A percentile compares a stretch with the other conserved stretches of the same genome.
phyloP scores from a whole-genome alignment of 2,888 invertebrate species.

The Drosophila neotestacea region DNA sequence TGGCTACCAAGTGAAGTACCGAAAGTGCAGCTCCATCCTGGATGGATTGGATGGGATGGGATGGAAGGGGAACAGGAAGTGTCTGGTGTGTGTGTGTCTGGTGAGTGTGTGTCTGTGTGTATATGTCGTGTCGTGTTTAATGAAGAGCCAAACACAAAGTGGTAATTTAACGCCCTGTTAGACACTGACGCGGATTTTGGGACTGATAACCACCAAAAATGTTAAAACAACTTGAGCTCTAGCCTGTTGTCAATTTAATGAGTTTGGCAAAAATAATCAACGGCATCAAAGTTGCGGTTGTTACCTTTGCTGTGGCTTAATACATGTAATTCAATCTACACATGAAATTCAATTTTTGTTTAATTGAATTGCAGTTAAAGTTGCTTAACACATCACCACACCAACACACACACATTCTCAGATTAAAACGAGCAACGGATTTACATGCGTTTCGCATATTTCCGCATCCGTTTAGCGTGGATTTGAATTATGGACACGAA shows the following conservation, averaged over 20 bases:
- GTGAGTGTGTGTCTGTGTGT: conserved; percentile 12
- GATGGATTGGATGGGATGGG: background rate
- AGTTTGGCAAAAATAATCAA: conserved; percentile 43
- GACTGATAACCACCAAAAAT: conserved; percentile 26
- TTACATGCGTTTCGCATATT: conserved; percentile 63
- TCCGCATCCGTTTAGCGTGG: conserved; percentile 61
- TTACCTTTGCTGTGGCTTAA: conserved; percentile 48
- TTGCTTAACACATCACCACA: conserved; percentile 11
- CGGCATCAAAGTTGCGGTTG: conserved; percentile 48
- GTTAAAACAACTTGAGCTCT: conserved; percentile 31
- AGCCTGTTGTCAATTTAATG: conserved; percentile 49
- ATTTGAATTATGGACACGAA: conserved; percentile 65
- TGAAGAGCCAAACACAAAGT: conserved; percentile 58
- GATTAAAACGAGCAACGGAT: conserved; percentile 50
- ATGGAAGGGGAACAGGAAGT: too few species aligned
- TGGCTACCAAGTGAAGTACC: conserved; percentile 38
- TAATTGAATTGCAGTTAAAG: conserved; percentile 62
- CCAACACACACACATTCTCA: conserved; percentile 9
- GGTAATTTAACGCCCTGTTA: conserved; percentile 77
- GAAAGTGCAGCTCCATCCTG: conserved; percentile 12
- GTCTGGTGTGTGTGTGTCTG: background rate
- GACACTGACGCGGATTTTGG: conserved; percentile 49
- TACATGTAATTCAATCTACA: conserved; percentile 63
- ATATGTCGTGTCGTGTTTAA: conserved; percentile 35
- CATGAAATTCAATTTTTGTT: conserved; percentile 60